Percentiles rank a stretch among this genome's conserved stretches.
Evolutionary conservation across 2,888 invertebrate genomes (phyloP).

Genomic region (Endomychus coccineus): DNA sequence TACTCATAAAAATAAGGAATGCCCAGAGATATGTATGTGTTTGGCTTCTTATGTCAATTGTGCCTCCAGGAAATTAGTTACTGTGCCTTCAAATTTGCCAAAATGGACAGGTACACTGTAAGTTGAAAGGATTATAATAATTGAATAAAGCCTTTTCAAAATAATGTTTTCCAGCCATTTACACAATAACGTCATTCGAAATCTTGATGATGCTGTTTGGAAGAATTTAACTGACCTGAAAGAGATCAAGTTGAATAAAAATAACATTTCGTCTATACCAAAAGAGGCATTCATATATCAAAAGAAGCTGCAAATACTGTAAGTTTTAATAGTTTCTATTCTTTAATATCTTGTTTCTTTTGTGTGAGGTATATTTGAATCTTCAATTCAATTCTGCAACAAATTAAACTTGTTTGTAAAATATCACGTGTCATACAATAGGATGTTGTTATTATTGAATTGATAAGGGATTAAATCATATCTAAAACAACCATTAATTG

Average conservation of each 20-base stretch:
- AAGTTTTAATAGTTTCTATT: conserved; percentile 48
- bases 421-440: too few species aligned
- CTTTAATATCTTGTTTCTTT: too few species aligned
- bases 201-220: conserved; percentile 64
- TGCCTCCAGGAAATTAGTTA: conserved; percentile 59
- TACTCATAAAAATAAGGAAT: conserved; percentile 37
- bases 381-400: too few species aligned
- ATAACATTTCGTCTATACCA: conserved; percentile 62
- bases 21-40: conserved; percentile 65
- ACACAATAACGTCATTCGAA: conserved; percentile 64
- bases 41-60: conserved; percentile 69
- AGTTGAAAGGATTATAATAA: conserved; percentile 37
- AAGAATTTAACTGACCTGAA: conserved; percentile 63
- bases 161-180: conserved; percentile 50
- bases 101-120: conserved; percentile 71
- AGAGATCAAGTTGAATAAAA: conserved; percentile 72
- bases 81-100: conserved; percentile 64
- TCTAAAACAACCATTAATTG: too few species aligned
- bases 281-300: conserved; percentile 67
- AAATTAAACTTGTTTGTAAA: too few species aligned
- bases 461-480: too few species aligned
- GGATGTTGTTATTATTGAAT: too few species aligned
- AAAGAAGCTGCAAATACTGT: conserved; percentile 62
- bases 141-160: conserved; percentile 5
- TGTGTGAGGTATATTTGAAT: too few species aligned